These are phyloP conservation scores for Pseudorhiza aurosa DNA, from an alignment of 30 jellyfish, hydroid and myxozoan species.

Conservation along the genomic window DNA sequence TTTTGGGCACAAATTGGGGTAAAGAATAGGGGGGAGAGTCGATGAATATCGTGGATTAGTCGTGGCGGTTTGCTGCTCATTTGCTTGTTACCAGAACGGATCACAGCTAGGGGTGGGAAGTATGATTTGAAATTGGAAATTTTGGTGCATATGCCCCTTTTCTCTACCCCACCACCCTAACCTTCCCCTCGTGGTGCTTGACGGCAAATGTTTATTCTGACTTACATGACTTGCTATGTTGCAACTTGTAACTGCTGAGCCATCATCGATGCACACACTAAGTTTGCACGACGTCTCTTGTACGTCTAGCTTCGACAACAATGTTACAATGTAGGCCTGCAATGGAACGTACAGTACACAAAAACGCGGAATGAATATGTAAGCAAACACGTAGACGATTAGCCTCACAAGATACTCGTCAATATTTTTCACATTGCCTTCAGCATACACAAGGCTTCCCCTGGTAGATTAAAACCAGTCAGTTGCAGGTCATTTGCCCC, in stretches of 20 bases:
- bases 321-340: constrained; percentile 65
- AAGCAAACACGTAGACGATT: background rate
- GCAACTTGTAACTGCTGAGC: constrained; percentile 35
- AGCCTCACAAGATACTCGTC: background rate
- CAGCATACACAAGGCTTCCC: too few species aligned
- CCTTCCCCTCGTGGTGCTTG: too few species aligned
- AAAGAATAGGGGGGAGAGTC: too few species aligned
- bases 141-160: too few species aligned
- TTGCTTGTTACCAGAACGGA: too few species aligned
- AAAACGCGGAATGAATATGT: background rate
- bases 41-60: too few species aligned
- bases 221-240: constrained; percentile 27
- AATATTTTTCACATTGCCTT: too few species aligned
- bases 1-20: too few species aligned
- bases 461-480: too few species aligned
- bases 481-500: too few species aligned
- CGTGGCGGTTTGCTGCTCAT: too few species aligned
- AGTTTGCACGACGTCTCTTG: constrained; percentile 21
- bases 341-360: background rate
- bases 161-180: too few species aligned
- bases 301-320: constrained; percentile 55
- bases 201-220: background rate
- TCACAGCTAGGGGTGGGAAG: background rate
- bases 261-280: constrained; percentile 66
- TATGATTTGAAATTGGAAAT: background rate